Evolutionary conservation across 2,888 invertebrate genomes (phyloP).

Genomic region (Blera fallax): DNA sequence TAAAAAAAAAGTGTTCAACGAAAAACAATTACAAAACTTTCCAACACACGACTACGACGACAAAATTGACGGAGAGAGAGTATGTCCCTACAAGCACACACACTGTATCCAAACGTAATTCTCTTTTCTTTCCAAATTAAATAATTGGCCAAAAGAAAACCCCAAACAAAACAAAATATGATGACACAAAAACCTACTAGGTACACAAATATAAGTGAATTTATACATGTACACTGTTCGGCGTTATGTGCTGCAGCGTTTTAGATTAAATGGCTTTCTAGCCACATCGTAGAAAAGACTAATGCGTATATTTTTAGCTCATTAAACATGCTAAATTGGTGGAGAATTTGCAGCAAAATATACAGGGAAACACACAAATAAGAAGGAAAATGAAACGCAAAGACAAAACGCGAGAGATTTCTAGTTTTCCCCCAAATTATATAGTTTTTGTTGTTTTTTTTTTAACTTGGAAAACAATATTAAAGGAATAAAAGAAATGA

Average conservation of each 20-base stretch:
- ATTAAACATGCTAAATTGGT: slow-evolving; percentile 68
- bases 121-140: slow-evolving; percentile 40
- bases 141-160: slow-evolving; percentile 54
- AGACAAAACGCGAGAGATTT: neutral
- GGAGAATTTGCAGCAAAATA: slow-evolving; percentile 56
- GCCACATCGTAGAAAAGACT: slow-evolving; percentile 50
- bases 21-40: slow-evolving; percentile 48
- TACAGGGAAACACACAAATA: neutral
- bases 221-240: neutral
- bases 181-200: slow-evolving; percentile 71
- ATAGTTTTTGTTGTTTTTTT: neutral
- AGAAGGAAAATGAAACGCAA: neutral
- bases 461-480: neutral
- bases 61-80: neutral
- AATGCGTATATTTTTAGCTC: slow-evolving; percentile 67
- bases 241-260: slow-evolving; percentile 15
- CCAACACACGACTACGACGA: slow-evolving; percentile 8
- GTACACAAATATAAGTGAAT: slow-evolving; percentile 45
- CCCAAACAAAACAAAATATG: slow-evolving; percentile 57
- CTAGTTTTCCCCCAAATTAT: neutral
- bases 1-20: neutral
- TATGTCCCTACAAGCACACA: neutral
- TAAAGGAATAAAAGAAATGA: neutral
- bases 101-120: neutral
- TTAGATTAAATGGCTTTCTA: slow-evolving; percentile 53